Percentiles rank a stretch among this genome's conserved stretches.
phyloP scores from a whole-genome alignment of 2,113 vertebrate genomes.

The Forbesichthys papilliferus region DNA sequence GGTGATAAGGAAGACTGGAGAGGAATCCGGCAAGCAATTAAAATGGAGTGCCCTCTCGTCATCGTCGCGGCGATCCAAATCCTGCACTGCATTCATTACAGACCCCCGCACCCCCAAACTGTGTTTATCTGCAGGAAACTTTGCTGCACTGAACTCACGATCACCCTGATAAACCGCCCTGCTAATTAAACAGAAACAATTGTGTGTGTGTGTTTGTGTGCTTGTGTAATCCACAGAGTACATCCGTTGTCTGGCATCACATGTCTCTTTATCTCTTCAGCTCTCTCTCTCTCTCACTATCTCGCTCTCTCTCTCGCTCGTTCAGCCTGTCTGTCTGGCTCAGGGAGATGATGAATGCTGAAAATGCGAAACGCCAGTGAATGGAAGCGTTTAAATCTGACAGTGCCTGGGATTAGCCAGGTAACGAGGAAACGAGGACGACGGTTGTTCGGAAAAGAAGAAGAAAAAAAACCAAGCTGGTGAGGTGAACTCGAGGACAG shows the following conservation, averaged over 20 bases:
- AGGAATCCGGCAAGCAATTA: constrained; percentile 75
- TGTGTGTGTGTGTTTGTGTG: constrained; percentile 33
- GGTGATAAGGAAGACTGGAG: constrained; percentile 53
- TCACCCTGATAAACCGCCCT: constrained; percentile 71
- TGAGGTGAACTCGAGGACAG: constrained; percentile 77
- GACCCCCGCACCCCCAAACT: constrained; percentile 48
- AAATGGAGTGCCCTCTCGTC: constrained; percentile 52
- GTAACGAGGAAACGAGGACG: constrained; percentile 56
- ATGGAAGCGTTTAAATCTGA: constrained; percentile 75
- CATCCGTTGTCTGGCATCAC: not conserved
- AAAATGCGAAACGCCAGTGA: constrained; percentile 70
- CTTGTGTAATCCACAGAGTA: constrained; percentile 66
- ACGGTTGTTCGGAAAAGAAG: constrained; percentile 50
- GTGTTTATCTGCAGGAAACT: constrained; percentile 72
- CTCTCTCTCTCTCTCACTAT: constrained; percentile 8
- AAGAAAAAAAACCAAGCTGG: constrained; percentile 59
- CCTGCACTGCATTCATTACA: constrained; percentile 57
- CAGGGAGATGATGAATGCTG: constrained; percentile 67
- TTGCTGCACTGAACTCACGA: constrained; percentile 69
- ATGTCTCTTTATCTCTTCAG: constrained; percentile 69
- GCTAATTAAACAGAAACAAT: constrained; percentile 75
- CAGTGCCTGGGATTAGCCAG: constrained; percentile 76
- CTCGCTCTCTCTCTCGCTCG: constrained; percentile 55
- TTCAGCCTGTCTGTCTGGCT: constrained; percentile 67
- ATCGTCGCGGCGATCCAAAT: constrained; percentile 18